Conservation (phyloP, 2,888 invertebrate genomes). For the Taphrorychus bicolor region DNA sequence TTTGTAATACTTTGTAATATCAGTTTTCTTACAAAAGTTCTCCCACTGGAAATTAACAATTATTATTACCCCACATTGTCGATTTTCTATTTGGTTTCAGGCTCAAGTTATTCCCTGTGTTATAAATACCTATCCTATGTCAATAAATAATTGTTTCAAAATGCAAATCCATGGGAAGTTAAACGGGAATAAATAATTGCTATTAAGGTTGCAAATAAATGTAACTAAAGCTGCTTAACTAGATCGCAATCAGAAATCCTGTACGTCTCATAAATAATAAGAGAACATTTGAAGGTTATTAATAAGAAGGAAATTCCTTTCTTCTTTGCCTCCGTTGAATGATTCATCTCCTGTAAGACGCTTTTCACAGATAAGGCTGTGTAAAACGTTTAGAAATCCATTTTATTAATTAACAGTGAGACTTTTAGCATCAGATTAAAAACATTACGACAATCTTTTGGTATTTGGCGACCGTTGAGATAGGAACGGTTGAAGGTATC, state of each 20-base stretch:
- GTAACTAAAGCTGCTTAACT: not conserved
- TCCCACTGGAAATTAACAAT: too few species aligned
- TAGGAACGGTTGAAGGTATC: constrained; percentile 11
- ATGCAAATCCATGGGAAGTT: constrained; percentile 1
- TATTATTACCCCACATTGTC: not conserved
- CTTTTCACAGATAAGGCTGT: too few species aligned
- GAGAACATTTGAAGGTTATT: not conserved
- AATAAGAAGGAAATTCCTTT: not conserved
- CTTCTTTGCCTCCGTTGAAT: not conserved
- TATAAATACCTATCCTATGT: not conserved
- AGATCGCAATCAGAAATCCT: not conserved
- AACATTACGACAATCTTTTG: not conserved
- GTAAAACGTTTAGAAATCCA: too few species aligned
- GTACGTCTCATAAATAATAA: not conserved
- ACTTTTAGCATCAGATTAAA: not conserved
- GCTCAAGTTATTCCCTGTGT: not conserved
- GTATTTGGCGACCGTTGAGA: not conserved
- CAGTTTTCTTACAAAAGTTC: too few species aligned
- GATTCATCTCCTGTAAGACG: too few species aligned
- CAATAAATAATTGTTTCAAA: constrained; percentile 2
- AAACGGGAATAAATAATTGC: not conserved
- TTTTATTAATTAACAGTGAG: not conserved
- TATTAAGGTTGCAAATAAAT: not conserved
- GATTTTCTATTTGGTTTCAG: not conserved
- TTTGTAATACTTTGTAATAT: too few species aligned